Evolutionary conservation across 2,797 vertebrate species (phyloP), one percentile per base, ranked within the genome.

Genomic region (Gymnothorax reevesii): DNA sequence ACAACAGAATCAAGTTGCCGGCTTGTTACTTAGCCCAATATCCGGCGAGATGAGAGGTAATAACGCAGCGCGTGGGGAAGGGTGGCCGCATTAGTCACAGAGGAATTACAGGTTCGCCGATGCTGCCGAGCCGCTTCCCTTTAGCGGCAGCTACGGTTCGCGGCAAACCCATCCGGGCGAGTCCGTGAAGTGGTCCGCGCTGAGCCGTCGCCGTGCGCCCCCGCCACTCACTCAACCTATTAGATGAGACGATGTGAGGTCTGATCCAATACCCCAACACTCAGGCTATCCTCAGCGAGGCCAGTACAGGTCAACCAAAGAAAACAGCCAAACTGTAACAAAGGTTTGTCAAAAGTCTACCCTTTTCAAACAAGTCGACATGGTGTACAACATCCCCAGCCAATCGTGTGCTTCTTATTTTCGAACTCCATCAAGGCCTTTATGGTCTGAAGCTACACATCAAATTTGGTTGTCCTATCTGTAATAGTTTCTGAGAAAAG

Each of bases 11-110:
- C 91, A 93, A 95, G 93, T 95, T 91, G 88, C 91, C 69, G 87
- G 92, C 91, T 92, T 93, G 94, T 94, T 95, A 94, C 94, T 95
- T 92, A 94, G 88, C 88, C 93, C 93, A 92, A 93, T 95, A 93
- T 92, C 89, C 75, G 87, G 83, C 91, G 90, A 92, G 93, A 94
- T 92, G 90, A 92, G 91, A 93, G 91, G 94, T 93, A 94, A 94
- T 94, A 94, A 93, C 93, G 27, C 69, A 90, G 91, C 87, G 88
- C 92, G 92, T 88, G 91, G 92, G 90, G 91, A 89, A 89, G 92
- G 92, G 91, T 90, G 88, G 89, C 82, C 49, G 92, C 59, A 90
- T 95, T 92, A 93, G 91, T 92, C 92, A 93, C 90, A 90, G 88
- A 85, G 91, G 91, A 87, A 55, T 88, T 75, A 84, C 84, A 13